Percentiles rank a stretch among this genome's conserved stretches.
These are phyloP conservation scores for Ploceus nigricollis DNA, from an alignment of 2,113 vertebrate species.

Conservation along the genomic window DNA sequence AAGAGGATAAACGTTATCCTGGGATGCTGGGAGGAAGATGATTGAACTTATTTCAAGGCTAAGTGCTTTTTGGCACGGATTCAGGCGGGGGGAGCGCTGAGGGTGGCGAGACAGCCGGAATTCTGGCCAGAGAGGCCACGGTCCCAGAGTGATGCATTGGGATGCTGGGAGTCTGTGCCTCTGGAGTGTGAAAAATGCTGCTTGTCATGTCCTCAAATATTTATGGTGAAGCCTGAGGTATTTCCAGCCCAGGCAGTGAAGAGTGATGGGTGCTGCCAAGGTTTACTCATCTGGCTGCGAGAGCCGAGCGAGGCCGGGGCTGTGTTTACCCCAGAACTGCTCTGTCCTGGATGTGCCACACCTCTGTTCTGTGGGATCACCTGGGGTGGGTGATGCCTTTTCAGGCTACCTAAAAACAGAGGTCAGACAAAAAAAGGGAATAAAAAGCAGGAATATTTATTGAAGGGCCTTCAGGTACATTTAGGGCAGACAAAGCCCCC, in stretches of 20 bases:
- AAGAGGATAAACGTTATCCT: constrained; percentile 10
- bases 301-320: not conserved
- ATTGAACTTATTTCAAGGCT: constrained; percentile 1
- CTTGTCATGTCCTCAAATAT: not conserved
- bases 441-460: not conserved
- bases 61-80: not conserved
- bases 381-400: not conserved
- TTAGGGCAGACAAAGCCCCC: fast-evolving
- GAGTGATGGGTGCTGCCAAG: not conserved
- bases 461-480: not conserved
- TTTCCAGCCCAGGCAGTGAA: not conserved
- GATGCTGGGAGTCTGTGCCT: not conserved
- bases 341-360: not conserved
- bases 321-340: not conserved
- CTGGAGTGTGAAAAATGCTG: not conserved
- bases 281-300: not conserved
- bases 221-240: not conserved
- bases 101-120: not conserved
- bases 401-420: not conserved
- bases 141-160: not conserved
- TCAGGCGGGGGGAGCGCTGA: not conserved
- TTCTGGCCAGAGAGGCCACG: not conserved
- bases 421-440: fast-evolving
- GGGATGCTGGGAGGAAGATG: not conserved
- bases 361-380: not conserved